Evolutionary conservation across 2,888 invertebrate genomes (phyloP).

Genomic region (Timandra comae): DNA sequence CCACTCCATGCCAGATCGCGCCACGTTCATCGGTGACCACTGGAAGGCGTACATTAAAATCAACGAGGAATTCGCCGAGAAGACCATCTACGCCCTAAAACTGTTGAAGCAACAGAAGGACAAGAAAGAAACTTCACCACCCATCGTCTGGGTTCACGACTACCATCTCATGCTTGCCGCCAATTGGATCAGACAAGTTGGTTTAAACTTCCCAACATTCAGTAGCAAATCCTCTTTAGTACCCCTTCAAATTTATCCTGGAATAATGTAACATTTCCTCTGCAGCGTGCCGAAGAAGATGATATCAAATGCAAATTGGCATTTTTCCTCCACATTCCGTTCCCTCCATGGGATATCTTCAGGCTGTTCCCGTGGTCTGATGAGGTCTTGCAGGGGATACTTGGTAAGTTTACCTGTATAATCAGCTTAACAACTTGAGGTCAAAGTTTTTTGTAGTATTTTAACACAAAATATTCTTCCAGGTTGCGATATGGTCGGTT

Average conservation of each 20-base stretch:
- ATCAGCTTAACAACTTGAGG: background rate
- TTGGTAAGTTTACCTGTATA: conserved; percentile 71
- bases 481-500: conserved; percentile 95
- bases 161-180: conserved; percentile 96
- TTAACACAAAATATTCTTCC: conserved; percentile 20
- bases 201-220: conserved; percentile 11
- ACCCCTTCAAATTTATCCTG: conserved; percentile 1
- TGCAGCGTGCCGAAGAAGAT: conserved; percentile 84
- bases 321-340: conserved; percentile 96
- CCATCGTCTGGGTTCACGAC: conserved; percentile 95
- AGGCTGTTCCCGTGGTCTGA: conserved; percentile 95
- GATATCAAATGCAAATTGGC: conserved; percentile 87
- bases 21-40: conserved; percentile 87
- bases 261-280: conserved; percentile 22
- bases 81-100: conserved; percentile 82
- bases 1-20: conserved; percentile 94
- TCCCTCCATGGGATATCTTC: conserved; percentile 96
- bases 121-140: conserved; percentile 64
- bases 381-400: conserved; percentile 93
- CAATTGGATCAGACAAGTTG: conserved; percentile 90
- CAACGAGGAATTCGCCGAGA: conserved; percentile 89
- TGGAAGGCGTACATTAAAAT: conserved; percentile 89
- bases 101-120: conserved; percentile 72
- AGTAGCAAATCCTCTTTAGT: background rate
- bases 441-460: background rate